Evolutionary conservation across 2,113 vertebrate genomes (phyloP), one percentile per base, ranked within the genome.

Genomic region (crab-eating macaque (Macaca fascicularis)): DNA sequence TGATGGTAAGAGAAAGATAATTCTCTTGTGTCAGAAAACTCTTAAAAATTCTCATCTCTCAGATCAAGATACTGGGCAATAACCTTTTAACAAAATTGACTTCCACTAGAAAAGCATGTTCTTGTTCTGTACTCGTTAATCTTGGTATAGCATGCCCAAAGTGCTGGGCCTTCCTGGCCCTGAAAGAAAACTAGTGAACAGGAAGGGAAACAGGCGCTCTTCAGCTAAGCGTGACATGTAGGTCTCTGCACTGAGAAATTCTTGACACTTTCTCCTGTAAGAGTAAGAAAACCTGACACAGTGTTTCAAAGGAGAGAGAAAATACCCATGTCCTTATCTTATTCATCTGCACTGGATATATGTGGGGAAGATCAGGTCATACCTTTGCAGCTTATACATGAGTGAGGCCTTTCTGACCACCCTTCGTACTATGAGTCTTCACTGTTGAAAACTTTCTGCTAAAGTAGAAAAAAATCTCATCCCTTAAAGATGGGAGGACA

Each of bases 341-440:
- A 14, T 3, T n/a, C 7, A 20, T 9, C 19, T 5, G 4, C 0
- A 6, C 8, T 19, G 22, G 2, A 30, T 61, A 9, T 13, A 3
- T 1, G 7, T 1, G 30, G 43, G 13, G 22, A n/a, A 22, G 30
- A 43, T 23, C 10, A 17, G 25, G 23, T 17, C 8, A 30, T 35
- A 3, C 0, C 0, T n/a, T 23, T 30, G 72, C 14, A 57, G 22
- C 27, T 16, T 64, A 16, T 38, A 45, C 17, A 3, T 12, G 14
- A 19, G 9, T 25, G 4, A 72, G 11, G 25, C 3, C 52, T 72
- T n/a, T 78, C 59, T 45, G 35, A 45, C 11, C 14, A 8, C 23
- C 35, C 14, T 85, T 61, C 16, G 3, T 32, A 57, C 11, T 13
- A 4, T 11, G 10, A 13, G 1, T 74, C 32, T 50, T 50, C 20